Percentiles rank a stretch among this genome's conserved stretches.
phyloP scores from a whole-genome alignment of 2,797 vertebrate species.

The Natrix natrix region DNA sequence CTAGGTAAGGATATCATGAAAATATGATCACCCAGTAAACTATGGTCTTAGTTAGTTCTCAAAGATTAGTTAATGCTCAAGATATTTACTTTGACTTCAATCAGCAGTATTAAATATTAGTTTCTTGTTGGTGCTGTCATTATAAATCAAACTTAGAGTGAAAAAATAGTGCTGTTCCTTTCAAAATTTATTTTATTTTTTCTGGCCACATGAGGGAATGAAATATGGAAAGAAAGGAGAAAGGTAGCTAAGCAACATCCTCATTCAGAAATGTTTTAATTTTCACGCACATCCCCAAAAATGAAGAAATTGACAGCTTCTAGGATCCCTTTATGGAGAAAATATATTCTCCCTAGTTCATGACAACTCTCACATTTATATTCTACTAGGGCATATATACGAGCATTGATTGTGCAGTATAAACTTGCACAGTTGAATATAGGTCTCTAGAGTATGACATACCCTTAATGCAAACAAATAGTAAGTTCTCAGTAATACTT shows the following conservation, averaged over 20 bases:
- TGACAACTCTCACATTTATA: not conserved
- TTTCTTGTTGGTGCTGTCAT: not conserved
- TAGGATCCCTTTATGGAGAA: not conserved
- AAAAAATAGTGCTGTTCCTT: not conserved
- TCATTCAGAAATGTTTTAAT: not conserved
- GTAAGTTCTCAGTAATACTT: not conserved
- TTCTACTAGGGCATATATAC: not conserved
- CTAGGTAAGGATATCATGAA: not conserved
- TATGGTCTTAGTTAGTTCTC: not conserved
- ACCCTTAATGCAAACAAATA: not conserved
- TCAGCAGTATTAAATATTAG: not conserved
- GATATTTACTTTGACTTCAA: not conserved
- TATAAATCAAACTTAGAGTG: not conserved
- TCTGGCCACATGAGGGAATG: not conserved
- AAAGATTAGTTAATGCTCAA: not conserved
- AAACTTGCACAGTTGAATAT: not conserved
- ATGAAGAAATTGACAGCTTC: not conserved
- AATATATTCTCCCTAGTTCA: not conserved
- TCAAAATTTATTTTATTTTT: not conserved
- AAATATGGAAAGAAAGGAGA: not conserved
- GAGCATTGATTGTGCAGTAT: not conserved
- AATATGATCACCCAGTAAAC: not conserved
- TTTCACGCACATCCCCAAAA: not conserved
- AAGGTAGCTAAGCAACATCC: not conserved
- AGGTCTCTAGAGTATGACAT: not conserved